Evolutionary conservation across 2,888 invertebrate genomes (phyloP), one percentile per base, ranked within the genome.

Genomic region (Parascotia fuliginaria): DNA sequence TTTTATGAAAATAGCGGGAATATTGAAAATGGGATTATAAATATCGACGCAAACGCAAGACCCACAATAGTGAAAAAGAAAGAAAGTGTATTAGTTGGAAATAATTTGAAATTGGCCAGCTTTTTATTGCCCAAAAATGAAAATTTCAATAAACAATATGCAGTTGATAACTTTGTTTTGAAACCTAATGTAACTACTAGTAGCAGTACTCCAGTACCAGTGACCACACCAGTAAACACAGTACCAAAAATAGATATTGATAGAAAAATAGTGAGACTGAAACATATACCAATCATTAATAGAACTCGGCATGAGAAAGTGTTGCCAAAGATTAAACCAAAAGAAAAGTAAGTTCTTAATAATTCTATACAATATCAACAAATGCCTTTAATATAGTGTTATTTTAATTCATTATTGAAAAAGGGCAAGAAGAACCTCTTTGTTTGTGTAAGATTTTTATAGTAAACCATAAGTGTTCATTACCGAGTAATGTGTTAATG

Each of bases 1-100:
- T 92, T 89, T 70, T 92, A 91, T 66, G 91, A 92, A 79, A 92
- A 81, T 75, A 91, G 90, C 81, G 91, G 89, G 60, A 89, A 88
- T 69, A 77, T 91, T 42, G 90, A 89, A 65, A 84, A 81, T 69
- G 73, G 82, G 47, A 63, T 80, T 29, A 65, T 76, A 32, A 77
- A 72, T 44, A 54, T 63, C n/a, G 75, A 79, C 14, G 76, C 60
- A 42, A 65, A 64, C 55, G 42, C 65, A 0, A 84, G 79, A 47
- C 81, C 83, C 11, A 76, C 78, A 50, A 75, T 80, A 50, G 51
- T 85, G 9, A 87, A 80, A 52, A 87, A 82, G 62, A 70, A 75
- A 42, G 86, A 85, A 41, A 67, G 63, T 15, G 73, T 77, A 54
- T 57, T 77, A n/a, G 73, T 81, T 3, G 84, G 84, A 3, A 90